A percentile compares a stretch with the other conserved stretches of the same genome.
These are phyloP conservation scores for Mystacides longicornis DNA, from an alignment of 2,888 invertebrate genomes.

Conservation along the genomic window DNA sequence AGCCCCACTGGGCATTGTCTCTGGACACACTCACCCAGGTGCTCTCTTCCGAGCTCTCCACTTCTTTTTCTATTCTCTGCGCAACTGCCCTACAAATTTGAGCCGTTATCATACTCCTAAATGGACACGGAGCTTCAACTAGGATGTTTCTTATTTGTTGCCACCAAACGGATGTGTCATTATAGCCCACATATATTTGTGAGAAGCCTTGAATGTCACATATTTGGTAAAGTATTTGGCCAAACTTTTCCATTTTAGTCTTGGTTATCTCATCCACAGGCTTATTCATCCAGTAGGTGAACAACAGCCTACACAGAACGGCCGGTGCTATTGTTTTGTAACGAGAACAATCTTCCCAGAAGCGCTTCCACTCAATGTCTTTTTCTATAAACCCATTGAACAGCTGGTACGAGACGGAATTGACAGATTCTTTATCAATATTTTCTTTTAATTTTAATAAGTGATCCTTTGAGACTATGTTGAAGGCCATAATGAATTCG, in stretches of 20 bases:
- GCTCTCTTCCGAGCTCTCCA: conserved; percentile 48
- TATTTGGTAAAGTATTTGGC: conserved; percentile 55
- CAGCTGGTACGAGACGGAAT: conserved; percentile 32
- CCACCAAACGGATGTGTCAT: conserved; percentile 77
- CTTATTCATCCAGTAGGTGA: conserved; percentile 65
- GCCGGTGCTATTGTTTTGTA: conserved; percentile 36
- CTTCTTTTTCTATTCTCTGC: conserved; percentile 39
- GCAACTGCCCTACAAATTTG: conserved; percentile 75
- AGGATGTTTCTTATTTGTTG: conserved; percentile 64
- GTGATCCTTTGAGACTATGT: conserved; percentile 36
- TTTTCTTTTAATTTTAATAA: conserved; percentile 34
- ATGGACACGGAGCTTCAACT: conserved; percentile 64
- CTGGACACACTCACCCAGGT: conserved; percentile 78
- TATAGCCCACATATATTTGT: conserved; percentile 56
- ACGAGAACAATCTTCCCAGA: conserved; percentile 10
- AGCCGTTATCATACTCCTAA: conserved; percentile 74
- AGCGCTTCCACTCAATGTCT: conserved; percentile 15
- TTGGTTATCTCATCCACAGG: conserved; percentile 44
- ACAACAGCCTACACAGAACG: conserved; percentile 62
- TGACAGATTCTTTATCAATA: conserved; percentile 33
- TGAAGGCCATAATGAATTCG: conserved; percentile 51
- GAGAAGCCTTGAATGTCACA: conserved; percentile 55
- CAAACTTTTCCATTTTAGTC: conserved; percentile 61
- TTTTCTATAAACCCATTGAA: conserved; percentile 32
- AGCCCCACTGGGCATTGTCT: conserved; percentile 81